These are phyloP conservation scores for Lycorma delicatula DNA, from an alignment of 1,140 invertebrate genomes.

Conservation along the genomic window DNA sequence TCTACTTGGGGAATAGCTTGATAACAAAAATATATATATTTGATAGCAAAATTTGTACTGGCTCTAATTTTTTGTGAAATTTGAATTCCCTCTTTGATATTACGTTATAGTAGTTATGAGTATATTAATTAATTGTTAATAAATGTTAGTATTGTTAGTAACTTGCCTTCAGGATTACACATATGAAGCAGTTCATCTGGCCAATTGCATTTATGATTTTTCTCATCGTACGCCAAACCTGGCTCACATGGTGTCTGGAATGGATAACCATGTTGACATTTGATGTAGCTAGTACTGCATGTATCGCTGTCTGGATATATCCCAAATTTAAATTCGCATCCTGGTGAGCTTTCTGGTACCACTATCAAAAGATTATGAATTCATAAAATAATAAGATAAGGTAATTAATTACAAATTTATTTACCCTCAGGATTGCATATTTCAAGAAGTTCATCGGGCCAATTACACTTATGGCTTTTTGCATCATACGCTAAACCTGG, in stretches of 20 bases:
- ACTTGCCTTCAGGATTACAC: slow-evolving; percentile 76
- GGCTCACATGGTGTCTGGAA: slow-evolving; percentile 70
- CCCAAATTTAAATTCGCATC: slow-evolving; percentile 83
- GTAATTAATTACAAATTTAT: neutral
- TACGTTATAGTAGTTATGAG: too few relatives aligned
- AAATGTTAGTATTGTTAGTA: too few relatives aligned
- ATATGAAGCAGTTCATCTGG: slow-evolving; percentile 76
- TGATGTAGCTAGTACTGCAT: slow-evolving; percentile 78
- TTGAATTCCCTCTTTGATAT: too few relatives aligned
- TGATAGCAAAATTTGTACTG: too few relatives aligned
- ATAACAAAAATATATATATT: too few relatives aligned
- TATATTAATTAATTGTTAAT: too few relatives aligned
- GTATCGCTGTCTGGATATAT: slow-evolving; percentile 68
- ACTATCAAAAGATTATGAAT: slow-evolving; percentile 44
- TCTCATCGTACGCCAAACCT: slow-evolving; percentile 79
- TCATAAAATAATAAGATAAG: neutral
- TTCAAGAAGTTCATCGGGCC: slow-evolving; percentile 81
- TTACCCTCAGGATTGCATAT: slow-evolving; percentile 79
- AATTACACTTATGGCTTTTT: slow-evolving; percentile 81
- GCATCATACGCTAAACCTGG: slow-evolving; percentile 82
- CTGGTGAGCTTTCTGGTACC: slow-evolving; percentile 62
- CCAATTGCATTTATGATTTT: slow-evolving; percentile 86
- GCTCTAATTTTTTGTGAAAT: too few relatives aligned
- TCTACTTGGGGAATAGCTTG: too few relatives aligned
- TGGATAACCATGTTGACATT: slow-evolving; percentile 74